Evolutionary conservation across 2,797 vertebrate species (phyloP), one percentile per base, ranked within the genome.

Genomic region (Australoheros facetus): DNA sequence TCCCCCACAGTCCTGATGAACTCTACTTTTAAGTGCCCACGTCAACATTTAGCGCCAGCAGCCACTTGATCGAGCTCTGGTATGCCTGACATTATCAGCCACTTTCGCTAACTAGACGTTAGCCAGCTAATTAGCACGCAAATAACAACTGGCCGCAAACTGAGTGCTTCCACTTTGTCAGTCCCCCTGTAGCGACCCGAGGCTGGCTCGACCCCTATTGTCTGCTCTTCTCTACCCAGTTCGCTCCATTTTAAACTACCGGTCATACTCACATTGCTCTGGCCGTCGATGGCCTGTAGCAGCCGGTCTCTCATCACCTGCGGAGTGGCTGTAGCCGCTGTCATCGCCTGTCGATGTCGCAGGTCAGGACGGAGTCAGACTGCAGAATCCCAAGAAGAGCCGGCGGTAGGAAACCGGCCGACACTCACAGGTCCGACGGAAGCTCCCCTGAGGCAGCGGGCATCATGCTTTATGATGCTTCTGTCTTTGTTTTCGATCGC

Each of bases 291-390:
- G 95, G 97, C 97, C 96, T 97, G 96, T 70, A 98, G 96, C 93
- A 99, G 97, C 95, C 96, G 96, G 96, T 98, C 98, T 96, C 96
- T 97, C 94, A 98, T 97, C 94, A 96, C 95, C 95, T 97, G 97
- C 95, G 97, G 96, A 93, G 96, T 97, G 88, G 95, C 95, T 90
- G 96, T 94, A 91, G 96, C 96, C 94, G 97, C 96, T 97, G 97
- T 97, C 98, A 99, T 98, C 95, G 96, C 96, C 96, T 93, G 95
- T 93, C 91, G 79, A 89, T 87, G 90, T 88, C 80, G 85, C 86
- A 93, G 94, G 90, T 95, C 94, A 79, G 89, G 91, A 77, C 92
- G 91, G 92, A 93, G 84, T 89, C 87, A 84, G 85, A 84, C 92
- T 85, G 89, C 80, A 77, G 89, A 71, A 83, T 82, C 81, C 86